phyloP scores from a whole-genome alignment of 2,797 vertebrate genomes.

The Mustela erminea region DNA sequence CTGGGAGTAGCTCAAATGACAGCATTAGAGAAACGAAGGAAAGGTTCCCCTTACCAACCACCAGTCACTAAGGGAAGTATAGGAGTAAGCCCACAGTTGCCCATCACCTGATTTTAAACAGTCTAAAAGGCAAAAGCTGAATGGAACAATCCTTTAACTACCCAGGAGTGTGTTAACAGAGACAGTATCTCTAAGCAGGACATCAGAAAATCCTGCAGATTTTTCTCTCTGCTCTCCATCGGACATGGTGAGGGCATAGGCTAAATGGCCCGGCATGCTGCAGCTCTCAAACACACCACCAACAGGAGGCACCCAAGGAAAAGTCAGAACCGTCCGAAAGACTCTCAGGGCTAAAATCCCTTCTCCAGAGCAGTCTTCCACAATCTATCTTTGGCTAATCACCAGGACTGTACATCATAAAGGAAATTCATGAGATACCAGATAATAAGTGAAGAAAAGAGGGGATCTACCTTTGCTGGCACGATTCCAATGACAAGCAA shows the following conservation, averaged over 20 bases:
- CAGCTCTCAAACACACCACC: neutral
- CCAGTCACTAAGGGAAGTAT: neutral
- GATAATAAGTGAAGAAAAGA: neutral
- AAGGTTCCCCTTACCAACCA: neutral
- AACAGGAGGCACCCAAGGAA: neutral
- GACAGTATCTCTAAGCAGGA: neutral
- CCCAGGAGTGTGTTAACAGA: neutral
- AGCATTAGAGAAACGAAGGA: neutral
- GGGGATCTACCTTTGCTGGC: neutral
- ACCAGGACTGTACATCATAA: neutral
- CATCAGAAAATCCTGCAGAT: neutral
- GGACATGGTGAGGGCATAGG: neutral
- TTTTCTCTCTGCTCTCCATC: neutral
- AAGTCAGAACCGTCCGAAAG: neutral
- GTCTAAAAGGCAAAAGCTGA: neutral
- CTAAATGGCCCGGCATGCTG: fast-evolving
- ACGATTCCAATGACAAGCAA: neutral
- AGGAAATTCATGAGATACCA: constrained; percentile 28
- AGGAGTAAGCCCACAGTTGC: neutral
- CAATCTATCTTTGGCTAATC: neutral
- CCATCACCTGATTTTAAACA: neutral
- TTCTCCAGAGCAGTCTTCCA: neutral
- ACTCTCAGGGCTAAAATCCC: neutral
- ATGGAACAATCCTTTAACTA: neutral
- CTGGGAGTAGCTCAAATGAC: constrained; percentile 4